Evolutionary conservation across 2,888 invertebrate species (phyloP).

Genomic region (Uropetala carovei): DNA sequence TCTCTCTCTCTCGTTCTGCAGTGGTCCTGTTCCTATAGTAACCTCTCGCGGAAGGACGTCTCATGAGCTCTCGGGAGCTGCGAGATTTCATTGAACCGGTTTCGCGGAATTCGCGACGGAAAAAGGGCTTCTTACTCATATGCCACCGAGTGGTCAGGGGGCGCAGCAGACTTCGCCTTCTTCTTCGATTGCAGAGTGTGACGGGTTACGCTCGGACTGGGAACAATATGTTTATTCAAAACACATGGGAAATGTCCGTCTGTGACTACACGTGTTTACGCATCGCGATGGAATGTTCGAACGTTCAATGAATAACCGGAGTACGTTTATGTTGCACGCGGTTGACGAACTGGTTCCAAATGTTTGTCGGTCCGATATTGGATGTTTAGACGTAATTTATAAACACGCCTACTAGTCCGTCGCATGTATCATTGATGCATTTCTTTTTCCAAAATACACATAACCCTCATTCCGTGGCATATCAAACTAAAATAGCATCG

Average conservation of each 20-base stretch:
- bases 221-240: background rate
- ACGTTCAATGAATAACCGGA: conserved; percentile 8
- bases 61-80: background rate
- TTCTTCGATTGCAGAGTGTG: background rate
- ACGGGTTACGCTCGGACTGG: background rate
- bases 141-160: background rate
- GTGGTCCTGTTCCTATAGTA: background rate
- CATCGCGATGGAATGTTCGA: conserved; percentile 6
- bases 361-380: background rate
- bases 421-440: no score
- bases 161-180: background rate
- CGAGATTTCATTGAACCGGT: conserved; percentile 19
- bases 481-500: no score
- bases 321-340: background rate
- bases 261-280: background rate
- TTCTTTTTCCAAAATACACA: no score
- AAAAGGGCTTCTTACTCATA: background rate
- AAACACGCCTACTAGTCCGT: no score
- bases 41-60: background rate
- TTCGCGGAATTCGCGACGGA: conserved; percentile 32
- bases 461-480: no score
- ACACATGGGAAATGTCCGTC: background rate
- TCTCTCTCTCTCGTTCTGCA: background rate
- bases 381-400: no score
- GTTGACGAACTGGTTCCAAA: background rate